Conservation (phyloP, 2,888 invertebrate genomes). For the Cataglyphis albicans region DNA sequence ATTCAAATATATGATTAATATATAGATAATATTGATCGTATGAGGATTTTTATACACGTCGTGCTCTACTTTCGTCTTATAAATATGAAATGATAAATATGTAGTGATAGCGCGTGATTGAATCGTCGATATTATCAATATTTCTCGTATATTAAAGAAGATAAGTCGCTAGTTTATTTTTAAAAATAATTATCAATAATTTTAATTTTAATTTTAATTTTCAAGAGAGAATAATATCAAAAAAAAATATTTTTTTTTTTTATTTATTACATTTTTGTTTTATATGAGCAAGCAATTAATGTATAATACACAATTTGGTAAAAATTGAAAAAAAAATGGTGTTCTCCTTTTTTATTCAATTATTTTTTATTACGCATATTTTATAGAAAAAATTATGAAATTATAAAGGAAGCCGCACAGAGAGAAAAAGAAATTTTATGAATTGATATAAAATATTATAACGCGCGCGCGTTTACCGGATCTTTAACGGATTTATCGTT, state of each 20-base stretch:
- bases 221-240: background rate
- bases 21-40: conserved; percentile 8
- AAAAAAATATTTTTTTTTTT: background rate
- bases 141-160: background rate
- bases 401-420: background rate
- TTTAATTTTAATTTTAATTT: background rate
- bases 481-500: no score
- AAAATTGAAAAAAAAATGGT: background rate
- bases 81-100: conserved; percentile 3
- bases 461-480: background rate
- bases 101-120: background rate
- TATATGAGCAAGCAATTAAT: background rate
- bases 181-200: background rate
- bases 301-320: background rate
- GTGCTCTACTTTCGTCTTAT: background rate
- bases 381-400: background rate
- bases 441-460: background rate
- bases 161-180: conserved; percentile 12
- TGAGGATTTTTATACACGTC: conserved; percentile 18
- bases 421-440: background rate
- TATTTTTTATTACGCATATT: background rate
- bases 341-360: background rate
- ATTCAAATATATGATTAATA: no score
- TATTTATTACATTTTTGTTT: background rate
- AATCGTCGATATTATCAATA: background rate